Evolutionary conservation across 2,888 invertebrate species (phyloP).

Genomic region (Isotomurus palustris): DNA sequence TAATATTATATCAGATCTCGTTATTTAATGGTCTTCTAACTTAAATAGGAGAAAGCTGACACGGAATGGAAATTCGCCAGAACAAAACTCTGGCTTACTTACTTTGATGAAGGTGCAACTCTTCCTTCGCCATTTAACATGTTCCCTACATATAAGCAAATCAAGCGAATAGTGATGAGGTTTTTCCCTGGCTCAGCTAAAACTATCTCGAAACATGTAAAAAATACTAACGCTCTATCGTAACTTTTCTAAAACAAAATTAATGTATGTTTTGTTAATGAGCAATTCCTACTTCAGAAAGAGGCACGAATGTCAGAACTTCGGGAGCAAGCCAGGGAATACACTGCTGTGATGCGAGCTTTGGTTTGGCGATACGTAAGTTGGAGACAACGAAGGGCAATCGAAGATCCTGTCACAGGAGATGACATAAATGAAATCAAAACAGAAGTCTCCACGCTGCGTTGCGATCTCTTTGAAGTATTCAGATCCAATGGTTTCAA

Average conservation of each 20-base stretch:
- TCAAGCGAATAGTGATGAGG: conserved; percentile 24
- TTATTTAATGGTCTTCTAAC: background rate
- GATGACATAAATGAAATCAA: conserved; percentile 93
- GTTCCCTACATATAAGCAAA: conserved; percentile 73
- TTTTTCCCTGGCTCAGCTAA: conserved; percentile 18
- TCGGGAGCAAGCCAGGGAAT: conserved; percentile 64
- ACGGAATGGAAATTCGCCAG: conserved; percentile 96
- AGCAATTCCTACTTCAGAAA: too few relatives aligned
- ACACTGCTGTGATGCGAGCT: conserved; percentile 79
- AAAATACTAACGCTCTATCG: too few relatives aligned
- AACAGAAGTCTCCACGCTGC: conserved; percentile 84
- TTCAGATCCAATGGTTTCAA: conserved; percentile 84
- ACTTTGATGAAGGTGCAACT: conserved; percentile 86
- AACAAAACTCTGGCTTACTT: conserved; percentile 90
- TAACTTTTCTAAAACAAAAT: background rate
- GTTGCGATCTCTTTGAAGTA: conserved; percentile 86
- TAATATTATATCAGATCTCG: too few relatives aligned
- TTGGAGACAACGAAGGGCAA: conserved; percentile 74
- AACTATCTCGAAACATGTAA: conserved; percentile 12
- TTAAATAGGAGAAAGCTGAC: conserved; percentile 77
- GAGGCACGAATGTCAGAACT: conserved; percentile 57
- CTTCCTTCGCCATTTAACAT: conserved; percentile 92
- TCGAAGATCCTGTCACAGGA: conserved; percentile 82
- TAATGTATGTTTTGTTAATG: too few relatives aligned
- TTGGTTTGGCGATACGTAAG: conserved; percentile 89